Base-by-base conservation (phyloP, 2,113 vertebrate species). In the Sus scrofa region DNA sequence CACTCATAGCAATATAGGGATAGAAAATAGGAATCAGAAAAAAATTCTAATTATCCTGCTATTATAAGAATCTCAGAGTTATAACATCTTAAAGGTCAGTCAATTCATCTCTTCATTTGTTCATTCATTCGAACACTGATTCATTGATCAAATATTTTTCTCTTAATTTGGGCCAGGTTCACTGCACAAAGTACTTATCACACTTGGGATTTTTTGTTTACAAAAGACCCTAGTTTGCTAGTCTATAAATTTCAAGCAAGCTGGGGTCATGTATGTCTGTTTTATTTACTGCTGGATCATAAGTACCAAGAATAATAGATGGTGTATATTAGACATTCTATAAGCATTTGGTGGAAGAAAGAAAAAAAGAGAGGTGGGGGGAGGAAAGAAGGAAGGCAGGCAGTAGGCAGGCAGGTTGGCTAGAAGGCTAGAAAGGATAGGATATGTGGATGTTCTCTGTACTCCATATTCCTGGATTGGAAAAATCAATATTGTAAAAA, bases 141-240 rank as follows among this genome's bases (percentile, higher is more conserved):
- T 94, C 78, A 86, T 96, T 96, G 96, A 91, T 86, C 54, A 93
- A 96, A 86, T 52, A 95, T 92, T 91, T 86, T 93, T 86, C 70
- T 97, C 92, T 95, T 93, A 74, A 97, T 94, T 86, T 91, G 68
- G 58, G 39, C 50, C 70, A 83, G 78, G 83, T 93, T 97, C 71
- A 79, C 44, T 81, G 52, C 65, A 87, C 26, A 92, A 70, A 96
- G 82, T 97, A 70, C n/a, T 83, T 91, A 62, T n/a, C 20, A 81
- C 14, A 74, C 14, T 77, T 84, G 30, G 37, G 14, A 63, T 44
- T 87, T 91, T 37, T 50, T 75, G 12, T 88, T 92, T 95, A 88
- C 85, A 75, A 68, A 50, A 75, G n/a, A 84, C 1, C 4, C 2
- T 52, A 74, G 34, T 79, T 96, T 96, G 22, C 73, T 83, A 62